Conservation (phyloP, 2,888 invertebrate genomes). For the Eupeodes luniger region DNA sequence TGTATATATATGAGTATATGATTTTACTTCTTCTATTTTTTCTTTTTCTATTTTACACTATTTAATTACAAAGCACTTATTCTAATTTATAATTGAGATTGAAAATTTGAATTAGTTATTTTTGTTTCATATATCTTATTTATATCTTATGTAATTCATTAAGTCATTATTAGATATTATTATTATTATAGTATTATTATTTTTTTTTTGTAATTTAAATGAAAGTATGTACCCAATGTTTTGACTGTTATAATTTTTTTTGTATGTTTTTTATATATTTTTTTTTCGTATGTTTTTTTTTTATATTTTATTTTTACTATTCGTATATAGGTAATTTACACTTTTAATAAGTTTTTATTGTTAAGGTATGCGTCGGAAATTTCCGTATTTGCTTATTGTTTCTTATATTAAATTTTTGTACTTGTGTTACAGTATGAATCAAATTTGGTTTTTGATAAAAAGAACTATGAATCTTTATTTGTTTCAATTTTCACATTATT, state of each 20-base stretch:
- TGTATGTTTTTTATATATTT: background rate
- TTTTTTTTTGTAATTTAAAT: background rate
- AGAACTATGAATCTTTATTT: no score
- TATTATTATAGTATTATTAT: no score
- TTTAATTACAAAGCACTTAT: no score
- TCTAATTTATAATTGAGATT: no score
- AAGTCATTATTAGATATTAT: background rate
- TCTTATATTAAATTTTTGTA: background rate
- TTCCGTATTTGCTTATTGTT: background rate
- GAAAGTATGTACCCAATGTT: background rate
- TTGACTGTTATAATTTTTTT: background rate
- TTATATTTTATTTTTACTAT: background rate
- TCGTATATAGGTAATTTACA: background rate
- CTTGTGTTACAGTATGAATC: slow-evolving; percentile 1
- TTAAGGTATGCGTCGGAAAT: background rate
- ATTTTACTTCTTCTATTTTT: no score
- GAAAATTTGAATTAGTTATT: no score
- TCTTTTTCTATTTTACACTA: no score
- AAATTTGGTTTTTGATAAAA: background rate
- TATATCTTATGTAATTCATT: background rate
- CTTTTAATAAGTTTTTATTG: background rate
- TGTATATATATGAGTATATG: background rate
- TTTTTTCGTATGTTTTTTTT: background rate
- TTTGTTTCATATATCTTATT: background rate
- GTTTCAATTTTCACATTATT: background rate